Conservation (phyloP, 2,113 vertebrate genomes). For the Dendrocopos noguchii region DNA sequence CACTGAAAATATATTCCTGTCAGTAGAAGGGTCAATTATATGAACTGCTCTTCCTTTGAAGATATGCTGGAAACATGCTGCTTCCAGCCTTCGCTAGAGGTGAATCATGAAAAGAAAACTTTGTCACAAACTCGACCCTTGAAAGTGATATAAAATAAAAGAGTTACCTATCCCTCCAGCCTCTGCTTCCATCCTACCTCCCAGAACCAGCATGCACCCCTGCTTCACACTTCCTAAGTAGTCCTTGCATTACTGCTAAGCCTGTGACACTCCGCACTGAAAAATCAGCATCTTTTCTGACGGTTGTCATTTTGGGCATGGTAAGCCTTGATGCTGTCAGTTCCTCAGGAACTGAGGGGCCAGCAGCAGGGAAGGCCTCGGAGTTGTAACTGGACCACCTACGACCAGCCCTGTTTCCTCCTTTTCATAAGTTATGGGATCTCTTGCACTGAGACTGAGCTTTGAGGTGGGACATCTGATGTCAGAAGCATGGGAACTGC, state of each 20-base stretch:
- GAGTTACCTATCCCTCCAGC: not conserved
- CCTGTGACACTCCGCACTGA: not conserved
- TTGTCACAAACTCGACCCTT: not conserved
- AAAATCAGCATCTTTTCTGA: not conserved
- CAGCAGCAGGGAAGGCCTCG: not conserved
- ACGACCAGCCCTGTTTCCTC: not conserved
- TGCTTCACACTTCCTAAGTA: not conserved
- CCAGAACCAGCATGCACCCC: not conserved
- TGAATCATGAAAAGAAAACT: not conserved
- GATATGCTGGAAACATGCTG: not conserved
- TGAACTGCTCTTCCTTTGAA: conserved; percentile 18
- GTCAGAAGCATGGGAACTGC: not conserved
- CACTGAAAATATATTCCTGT: conserved; percentile 14
- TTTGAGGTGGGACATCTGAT: not conserved
- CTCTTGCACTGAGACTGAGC: not conserved
- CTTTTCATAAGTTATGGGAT: not conserved
- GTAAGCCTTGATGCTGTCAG: not conserved
- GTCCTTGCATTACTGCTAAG: not conserved
- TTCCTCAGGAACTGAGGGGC: not conserved
- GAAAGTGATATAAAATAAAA: not conserved
- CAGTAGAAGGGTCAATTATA: not conserved
- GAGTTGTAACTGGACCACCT: not conserved
- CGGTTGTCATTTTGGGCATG: accelerated
- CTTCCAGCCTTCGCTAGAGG: conserved; percentile 1
- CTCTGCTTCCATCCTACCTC: not conserved